Evolutionary conservation across 2,113 vertebrate genomes (phyloP).

Genomic region (Leiothrix lutea): DNA sequence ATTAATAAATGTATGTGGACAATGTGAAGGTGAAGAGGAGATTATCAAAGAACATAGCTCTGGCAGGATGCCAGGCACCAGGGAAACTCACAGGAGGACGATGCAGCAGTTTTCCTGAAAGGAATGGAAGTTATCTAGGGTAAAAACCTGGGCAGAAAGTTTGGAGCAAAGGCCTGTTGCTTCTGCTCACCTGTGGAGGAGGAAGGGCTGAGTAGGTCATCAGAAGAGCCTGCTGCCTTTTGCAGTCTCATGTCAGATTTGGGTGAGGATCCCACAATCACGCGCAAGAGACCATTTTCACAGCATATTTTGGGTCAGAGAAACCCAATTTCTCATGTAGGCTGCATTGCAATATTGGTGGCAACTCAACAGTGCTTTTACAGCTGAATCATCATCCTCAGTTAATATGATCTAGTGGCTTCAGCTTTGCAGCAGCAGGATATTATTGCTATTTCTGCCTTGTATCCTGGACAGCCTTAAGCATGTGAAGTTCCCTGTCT

Average conservation of each 20-base stretch:
- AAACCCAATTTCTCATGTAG: not conserved
- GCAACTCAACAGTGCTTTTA: not conserved
- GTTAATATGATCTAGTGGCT: not conserved
- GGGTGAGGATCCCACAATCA: not conserved
- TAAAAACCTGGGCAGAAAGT: not conserved
- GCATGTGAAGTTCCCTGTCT: not conserved
- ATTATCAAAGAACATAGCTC: not conserved
- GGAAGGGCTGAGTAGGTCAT: not conserved
- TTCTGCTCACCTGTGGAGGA: not conserved
- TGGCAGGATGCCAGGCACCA: not conserved
- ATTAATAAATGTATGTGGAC: not conserved
- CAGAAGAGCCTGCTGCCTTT: not conserved
- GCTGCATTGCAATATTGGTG: not conserved
- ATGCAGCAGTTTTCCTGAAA: not conserved
- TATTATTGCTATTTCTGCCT: not conserved
- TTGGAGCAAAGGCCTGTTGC: not conserved
- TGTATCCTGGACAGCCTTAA: not conserved
- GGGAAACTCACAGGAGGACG: rapidly evolving
- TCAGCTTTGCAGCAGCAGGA: not conserved
- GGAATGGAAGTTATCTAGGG: not conserved
- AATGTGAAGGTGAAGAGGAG: not conserved
- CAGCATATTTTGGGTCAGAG: not conserved
- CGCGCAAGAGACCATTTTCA: not conserved
- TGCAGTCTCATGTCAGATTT: not conserved
- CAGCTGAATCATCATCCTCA: not conserved